A percentile compares a stretch with the other conserved stretches of the same genome.
phyloP scores from a whole-genome alignment of 2,797 vertebrate species.

The Sebastes umbrosus region DNA sequence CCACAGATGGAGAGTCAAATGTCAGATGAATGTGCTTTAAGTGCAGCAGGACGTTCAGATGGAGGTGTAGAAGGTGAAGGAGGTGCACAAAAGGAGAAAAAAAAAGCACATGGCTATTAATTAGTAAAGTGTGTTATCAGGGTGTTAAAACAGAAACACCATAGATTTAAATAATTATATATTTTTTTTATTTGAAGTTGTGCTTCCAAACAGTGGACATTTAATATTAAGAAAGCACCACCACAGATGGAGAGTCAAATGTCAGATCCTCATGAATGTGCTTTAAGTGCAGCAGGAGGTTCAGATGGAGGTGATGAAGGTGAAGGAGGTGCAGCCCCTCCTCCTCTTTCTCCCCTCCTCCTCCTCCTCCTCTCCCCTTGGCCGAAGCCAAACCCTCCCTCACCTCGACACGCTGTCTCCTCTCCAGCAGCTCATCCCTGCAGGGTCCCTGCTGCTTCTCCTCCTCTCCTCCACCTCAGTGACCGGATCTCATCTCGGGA shows the following conservation, averaged over 20 bases:
- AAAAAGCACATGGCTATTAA: no score
- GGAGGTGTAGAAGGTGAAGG: constrained; percentile 33
- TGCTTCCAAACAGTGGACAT: background rate
- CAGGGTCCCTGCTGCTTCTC: background rate
- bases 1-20: background rate
- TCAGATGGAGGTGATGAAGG: constrained; percentile 28
- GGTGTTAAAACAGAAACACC: no score
- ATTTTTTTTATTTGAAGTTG: no score
- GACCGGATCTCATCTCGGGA: constrained; percentile 39
- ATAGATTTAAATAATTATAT: no score
- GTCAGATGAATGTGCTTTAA: background rate
- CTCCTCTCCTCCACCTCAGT: constrained; percentile 44
- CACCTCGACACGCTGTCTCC: constrained; percentile 53
- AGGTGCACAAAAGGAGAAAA: constrained; percentile 8
- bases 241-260: background rate
- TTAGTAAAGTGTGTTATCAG: no score
- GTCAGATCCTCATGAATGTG: background rate
- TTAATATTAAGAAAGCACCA: background rate
- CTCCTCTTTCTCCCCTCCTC: background rate
- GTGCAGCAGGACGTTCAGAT: background rate
- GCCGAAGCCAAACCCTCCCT: constrained; percentile 44
- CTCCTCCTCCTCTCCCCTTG: constrained; percentile 1
- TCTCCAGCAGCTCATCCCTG: constrained; percentile 31
- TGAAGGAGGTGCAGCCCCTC: constrained; percentile 44
- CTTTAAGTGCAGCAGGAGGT: background rate